Conservation (phyloP, 1,140 invertebrate genomes). For the Telenomus remus region DNA sequence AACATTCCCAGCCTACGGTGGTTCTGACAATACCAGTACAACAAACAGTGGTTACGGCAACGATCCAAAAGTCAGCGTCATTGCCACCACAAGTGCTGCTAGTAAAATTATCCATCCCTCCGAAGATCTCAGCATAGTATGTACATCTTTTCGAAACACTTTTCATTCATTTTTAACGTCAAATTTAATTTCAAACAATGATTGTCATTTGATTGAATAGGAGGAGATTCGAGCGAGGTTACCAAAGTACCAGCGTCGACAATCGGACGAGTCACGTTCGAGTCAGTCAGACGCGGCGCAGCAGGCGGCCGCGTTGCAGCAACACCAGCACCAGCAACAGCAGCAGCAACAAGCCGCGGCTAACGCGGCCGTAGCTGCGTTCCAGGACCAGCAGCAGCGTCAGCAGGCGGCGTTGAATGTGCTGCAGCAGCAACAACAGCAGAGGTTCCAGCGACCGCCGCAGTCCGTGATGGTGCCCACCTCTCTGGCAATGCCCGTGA, state of each 20-base stretch:
- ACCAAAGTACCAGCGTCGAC: slow-evolving; percentile 82
- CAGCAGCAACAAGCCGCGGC: slow-evolving; percentile 52
- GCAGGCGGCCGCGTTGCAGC: slow-evolving; percentile 70
- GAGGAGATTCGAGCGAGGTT: slow-evolving; percentile 89
- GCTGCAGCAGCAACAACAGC: slow-evolving; percentile 66
- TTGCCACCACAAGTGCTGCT: slow-evolving; percentile 86
- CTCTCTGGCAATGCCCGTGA: slow-evolving; percentile 74
- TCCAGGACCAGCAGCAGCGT: slow-evolving; percentile 73
- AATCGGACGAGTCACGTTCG: slow-evolving; percentile 73
- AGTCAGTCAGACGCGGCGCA: slow-evolving; percentile 77
- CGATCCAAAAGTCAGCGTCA: slow-evolving; percentile 82
- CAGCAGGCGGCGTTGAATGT: slow-evolving; percentile 70
- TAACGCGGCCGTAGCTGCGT: slow-evolving; percentile 63
- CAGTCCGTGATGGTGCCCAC: slow-evolving; percentile 72
- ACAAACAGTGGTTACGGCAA: slow-evolving; percentile 69
- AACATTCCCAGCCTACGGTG: slow-evolving; percentile 85
- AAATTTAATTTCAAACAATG: no score
- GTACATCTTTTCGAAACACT: slow-evolving; percentile 57
- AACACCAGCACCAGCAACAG: slow-evolving; percentile 47
- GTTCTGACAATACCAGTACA: slow-evolving; percentile 66
- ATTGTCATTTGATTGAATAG: slow-evolving; percentile 66
- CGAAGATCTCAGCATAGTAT: slow-evolving; percentile 91
- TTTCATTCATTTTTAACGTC: no score
- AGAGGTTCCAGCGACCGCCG: slow-evolving; percentile 68
- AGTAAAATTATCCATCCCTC: slow-evolving; percentile 95